These are phyloP conservation scores for Cabera pusaria DNA, from an alignment of 2,888 invertebrate species.

Conservation along the genomic window DNA sequence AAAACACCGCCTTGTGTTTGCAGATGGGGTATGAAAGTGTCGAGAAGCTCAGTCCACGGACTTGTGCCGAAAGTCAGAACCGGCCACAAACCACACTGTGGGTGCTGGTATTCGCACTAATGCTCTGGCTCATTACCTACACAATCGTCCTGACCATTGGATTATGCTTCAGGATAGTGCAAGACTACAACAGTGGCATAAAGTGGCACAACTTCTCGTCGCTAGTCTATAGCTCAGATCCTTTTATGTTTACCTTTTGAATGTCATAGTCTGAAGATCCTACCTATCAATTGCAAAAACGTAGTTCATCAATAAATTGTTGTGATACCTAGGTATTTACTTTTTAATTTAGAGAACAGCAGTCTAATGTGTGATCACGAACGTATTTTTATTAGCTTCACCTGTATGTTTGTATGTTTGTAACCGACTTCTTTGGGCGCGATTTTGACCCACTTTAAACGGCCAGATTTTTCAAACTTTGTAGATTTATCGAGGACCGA, in stretches of 20 bases:
- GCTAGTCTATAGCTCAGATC: slow-evolving; percentile 23
- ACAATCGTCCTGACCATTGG: slow-evolving; percentile 40
- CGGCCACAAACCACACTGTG: slow-evolving; percentile 41
- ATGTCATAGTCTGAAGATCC: neutral
- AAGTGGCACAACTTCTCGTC: slow-evolving; percentile 24
- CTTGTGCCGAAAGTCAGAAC: slow-evolving; percentile 26
- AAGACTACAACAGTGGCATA: slow-evolving; percentile 4
- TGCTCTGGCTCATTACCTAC: slow-evolving; percentile 50
- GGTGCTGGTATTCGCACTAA: slow-evolving; percentile 45
- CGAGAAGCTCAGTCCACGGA: neutral
- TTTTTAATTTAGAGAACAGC: too few relatives aligned
- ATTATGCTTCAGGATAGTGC: slow-evolving; percentile 37
- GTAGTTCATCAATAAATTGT: too few relatives aligned
- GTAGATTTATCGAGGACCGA: too few relatives aligned
- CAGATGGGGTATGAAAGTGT: slow-evolving; percentile 19
- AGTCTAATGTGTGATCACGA: too few relatives aligned
- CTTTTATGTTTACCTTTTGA: slow-evolving; percentile 16
- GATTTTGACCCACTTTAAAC: too few relatives aligned
- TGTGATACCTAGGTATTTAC: too few relatives aligned
- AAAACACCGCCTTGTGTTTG: too few relatives aligned
- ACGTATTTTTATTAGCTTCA: too few relatives aligned
- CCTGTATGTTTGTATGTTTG: too few relatives aligned
- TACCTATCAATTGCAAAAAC: too few relatives aligned
- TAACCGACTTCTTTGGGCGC: too few relatives aligned
- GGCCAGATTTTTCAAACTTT: too few relatives aligned